These are phyloP conservation scores for Rhipidura dahli DNA, from an alignment of 2,113 vertebrate genomes.

Conservation along the genomic window DNA sequence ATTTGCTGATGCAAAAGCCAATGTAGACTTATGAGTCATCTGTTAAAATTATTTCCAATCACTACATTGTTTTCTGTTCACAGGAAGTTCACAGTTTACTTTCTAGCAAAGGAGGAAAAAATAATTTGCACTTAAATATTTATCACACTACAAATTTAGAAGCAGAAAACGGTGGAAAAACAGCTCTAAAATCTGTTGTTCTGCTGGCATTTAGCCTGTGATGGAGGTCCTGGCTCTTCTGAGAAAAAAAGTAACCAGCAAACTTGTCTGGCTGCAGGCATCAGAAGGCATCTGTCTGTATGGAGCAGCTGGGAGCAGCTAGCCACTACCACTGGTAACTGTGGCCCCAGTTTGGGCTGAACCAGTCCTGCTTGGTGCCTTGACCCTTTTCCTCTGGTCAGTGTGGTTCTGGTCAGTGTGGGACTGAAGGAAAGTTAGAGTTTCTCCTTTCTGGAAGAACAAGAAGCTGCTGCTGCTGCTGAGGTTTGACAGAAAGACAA, in stretches of 20 bases:
- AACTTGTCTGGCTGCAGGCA: background rate
- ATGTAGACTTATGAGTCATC: constrained; percentile 21
- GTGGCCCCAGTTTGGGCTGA: background rate
- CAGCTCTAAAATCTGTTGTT: background rate
- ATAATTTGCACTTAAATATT: background rate
- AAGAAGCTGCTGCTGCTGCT: background rate
- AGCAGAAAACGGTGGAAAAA: background rate
- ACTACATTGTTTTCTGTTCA: constrained; percentile 16
- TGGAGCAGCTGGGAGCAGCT: background rate
- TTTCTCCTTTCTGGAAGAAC: background rate
- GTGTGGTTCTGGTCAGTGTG: background rate
- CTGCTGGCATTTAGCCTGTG: background rate
- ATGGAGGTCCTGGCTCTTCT: background rate
- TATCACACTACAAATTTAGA: background rate
- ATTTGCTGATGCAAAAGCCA: constrained; percentile 8
- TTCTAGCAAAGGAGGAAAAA: background rate
- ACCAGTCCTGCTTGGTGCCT: background rate
- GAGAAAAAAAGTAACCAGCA: background rate
- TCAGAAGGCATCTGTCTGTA: background rate
- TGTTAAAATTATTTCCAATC: constrained; percentile 41
- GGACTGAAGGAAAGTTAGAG: background rate
- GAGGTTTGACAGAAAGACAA: background rate
- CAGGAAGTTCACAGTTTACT: background rate
- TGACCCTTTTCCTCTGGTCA: background rate
- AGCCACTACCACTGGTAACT: background rate